phyloP scores from a whole-genome alignment of 2,888 invertebrate genomes.

The Cosmia pyralina region DNA sequence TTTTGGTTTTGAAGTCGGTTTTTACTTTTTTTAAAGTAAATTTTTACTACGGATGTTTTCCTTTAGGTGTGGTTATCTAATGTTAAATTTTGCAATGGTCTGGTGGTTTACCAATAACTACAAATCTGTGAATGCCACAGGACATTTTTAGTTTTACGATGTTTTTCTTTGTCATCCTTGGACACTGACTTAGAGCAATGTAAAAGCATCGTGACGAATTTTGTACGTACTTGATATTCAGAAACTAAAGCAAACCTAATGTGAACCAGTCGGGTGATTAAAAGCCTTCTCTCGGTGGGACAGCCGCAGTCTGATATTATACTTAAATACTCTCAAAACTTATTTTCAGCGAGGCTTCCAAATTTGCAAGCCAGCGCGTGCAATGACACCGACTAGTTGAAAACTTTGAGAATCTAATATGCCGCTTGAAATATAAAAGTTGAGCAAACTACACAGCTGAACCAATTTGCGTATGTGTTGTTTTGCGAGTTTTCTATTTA shows the following conservation, averaged over 20 bases:
- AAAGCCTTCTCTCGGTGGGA: too few species aligned
- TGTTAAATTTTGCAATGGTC: not conserved
- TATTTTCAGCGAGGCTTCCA: conserved; percentile 18
- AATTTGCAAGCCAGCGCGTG: conserved; percentile 28
- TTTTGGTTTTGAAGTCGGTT: too few species aligned
- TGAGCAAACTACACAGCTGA: conserved; percentile 46
- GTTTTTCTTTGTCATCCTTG: not conserved
- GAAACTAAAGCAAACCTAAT: not conserved
- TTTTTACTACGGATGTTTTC: not conserved
- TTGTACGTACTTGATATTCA: not conserved
- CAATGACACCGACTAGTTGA: conserved; percentile 54
- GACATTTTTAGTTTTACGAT: not conserved
- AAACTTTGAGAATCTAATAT: conserved; percentile 62
- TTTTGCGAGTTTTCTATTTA: conserved; percentile 31
- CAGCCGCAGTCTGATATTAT: conserved; percentile 4
- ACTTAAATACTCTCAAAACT: conserved; percentile 17
- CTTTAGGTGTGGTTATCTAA: too few species aligned
- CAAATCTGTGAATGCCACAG: not conserved
- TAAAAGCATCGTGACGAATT: not conserved
- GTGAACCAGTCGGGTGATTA: not conserved
- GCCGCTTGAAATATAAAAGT: conserved; percentile 60
- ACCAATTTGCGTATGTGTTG: conserved; percentile 54
- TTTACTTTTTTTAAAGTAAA: too few species aligned
- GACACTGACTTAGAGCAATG: not conserved
- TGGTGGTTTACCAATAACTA: too few species aligned